phyloP scores from a whole-genome alignment of 2,113 vertebrate genomes.

The Nycticebus coucang region DNA sequence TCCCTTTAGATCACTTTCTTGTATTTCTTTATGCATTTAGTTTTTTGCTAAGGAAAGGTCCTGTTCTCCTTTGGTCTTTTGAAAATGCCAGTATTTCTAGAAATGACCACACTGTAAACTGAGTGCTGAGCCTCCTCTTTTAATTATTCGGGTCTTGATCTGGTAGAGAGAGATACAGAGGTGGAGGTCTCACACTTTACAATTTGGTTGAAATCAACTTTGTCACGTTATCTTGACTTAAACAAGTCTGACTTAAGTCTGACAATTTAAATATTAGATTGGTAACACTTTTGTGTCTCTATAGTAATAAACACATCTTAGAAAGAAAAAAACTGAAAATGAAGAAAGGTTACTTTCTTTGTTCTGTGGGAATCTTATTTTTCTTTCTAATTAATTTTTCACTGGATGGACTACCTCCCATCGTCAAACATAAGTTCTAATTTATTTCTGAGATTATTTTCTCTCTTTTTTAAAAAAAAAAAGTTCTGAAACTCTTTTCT shows the following conservation, averaged over 20 bases:
- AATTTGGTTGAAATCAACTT: neutral
- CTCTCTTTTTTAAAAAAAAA: neutral
- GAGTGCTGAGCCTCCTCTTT: neutral
- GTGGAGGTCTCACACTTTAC: neutral
- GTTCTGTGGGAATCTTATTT: neutral
- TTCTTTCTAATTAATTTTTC: neutral
- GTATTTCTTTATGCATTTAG: neutral
- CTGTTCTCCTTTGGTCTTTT: constrained; percentile 23
- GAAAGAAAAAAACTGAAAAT: neutral
- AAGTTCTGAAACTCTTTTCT: neutral
- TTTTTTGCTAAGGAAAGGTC: neutral
- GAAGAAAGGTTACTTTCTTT: neutral
- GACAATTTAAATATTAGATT: neutral
- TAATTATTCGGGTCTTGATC: neutral
- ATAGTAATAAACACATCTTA: neutral
- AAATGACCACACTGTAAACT: neutral
- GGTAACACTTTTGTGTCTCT: neutral
- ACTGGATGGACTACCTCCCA: neutral
- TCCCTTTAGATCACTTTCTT: constrained; percentile 42
- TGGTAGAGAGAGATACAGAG: constrained; percentile 13
- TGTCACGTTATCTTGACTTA: neutral
- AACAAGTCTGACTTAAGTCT: neutral
- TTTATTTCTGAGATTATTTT: neutral
- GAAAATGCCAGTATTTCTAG: constrained; percentile 24
- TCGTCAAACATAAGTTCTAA: neutral